Conservation (phyloP, 2,888 invertebrate genomes). For the Megaustenia siamemsis region DNA sequence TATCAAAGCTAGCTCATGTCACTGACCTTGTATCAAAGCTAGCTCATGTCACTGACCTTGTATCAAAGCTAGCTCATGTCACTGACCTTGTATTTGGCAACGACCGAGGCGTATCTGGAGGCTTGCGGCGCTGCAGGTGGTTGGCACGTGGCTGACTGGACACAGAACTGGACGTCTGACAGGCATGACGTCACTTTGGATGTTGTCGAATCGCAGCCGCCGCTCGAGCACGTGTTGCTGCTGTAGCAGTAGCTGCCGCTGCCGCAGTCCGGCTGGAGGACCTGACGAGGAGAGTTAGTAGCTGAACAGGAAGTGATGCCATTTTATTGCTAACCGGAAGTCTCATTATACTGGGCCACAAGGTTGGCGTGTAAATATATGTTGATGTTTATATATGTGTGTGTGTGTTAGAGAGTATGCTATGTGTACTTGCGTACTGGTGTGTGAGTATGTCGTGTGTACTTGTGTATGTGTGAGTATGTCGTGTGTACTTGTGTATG, state of each 20-base stretch:
- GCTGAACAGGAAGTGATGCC: too few species aligned
- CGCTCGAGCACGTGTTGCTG: conserved; percentile 59
- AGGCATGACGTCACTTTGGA: conserved; percentile 4
- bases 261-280: conserved; percentile 58
- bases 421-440: too few species aligned
- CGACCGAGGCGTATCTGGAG: conserved; percentile 2
- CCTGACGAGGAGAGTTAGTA: conserved; percentile 50
- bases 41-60: too few species aligned
- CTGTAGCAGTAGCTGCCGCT: conserved; percentile 62
- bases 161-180: conserved; percentile 36
- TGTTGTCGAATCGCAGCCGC: background rate
- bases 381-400: too few species aligned
- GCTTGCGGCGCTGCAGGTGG: background rate
- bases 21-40: background rate
- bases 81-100: conserved; percentile 15
- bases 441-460: too few species aligned
- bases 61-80: background rate
- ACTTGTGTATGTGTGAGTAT: too few species aligned
- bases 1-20: too few species aligned
- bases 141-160: conserved; percentile 33
- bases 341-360: too few species aligned
- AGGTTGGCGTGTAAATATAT: too few species aligned
- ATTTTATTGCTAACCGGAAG: too few species aligned
- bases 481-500: too few species aligned
- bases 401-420: too few species aligned